Conservation (phyloP, 2,797 vertebrate genomes). For the Gambusia yucatana region DNA sequence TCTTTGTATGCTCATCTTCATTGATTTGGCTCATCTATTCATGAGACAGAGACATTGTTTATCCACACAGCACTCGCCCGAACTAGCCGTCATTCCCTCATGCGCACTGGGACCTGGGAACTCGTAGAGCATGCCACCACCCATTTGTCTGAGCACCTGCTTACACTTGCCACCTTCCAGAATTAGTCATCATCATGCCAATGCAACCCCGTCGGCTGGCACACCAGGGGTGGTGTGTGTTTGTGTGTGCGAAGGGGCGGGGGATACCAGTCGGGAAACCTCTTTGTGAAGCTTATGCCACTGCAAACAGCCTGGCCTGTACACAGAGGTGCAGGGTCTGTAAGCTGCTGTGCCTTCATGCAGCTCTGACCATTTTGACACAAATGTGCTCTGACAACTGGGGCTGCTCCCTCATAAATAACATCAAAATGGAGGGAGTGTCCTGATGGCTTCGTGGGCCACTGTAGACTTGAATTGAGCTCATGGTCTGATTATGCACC, state of each 20-base stretch:
- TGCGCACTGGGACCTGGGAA: constrained; percentile 73
- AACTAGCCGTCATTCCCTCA: constrained; percentile 66
- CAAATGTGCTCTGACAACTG: constrained; percentile 85
- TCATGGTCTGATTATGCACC: constrained; percentile 64
- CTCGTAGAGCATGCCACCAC: constrained; percentile 60
- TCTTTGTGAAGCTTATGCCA: constrained; percentile 68
- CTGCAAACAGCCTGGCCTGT: constrained; percentile 63
- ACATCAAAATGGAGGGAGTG: constrained; percentile 82
- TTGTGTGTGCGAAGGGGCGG: neutral
- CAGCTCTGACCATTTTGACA: constrained; percentile 85
- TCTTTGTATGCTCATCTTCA: constrained; percentile 84
- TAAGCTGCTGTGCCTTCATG: constrained; percentile 82
- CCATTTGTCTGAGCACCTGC: constrained; percentile 81
- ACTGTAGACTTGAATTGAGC: constrained; percentile 69
- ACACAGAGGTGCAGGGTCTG: constrained; percentile 74
- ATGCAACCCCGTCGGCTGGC: constrained; percentile 59
- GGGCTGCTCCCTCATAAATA: constrained; percentile 85
- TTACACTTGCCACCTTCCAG: constrained; percentile 74
- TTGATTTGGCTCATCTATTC: constrained; percentile 86
- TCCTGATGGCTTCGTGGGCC: constrained; percentile 69
- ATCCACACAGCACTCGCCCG: constrained; percentile 74
- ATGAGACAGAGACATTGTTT: constrained; percentile 80
- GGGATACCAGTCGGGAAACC: constrained; percentile 59
- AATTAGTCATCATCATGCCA: constrained; percentile 75
- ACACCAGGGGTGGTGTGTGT: constrained; percentile 53